These are phyloP conservation scores for Lapara coniferarum DNA, from an alignment of 2,888 invertebrate genomes.

Conservation along the genomic window DNA sequence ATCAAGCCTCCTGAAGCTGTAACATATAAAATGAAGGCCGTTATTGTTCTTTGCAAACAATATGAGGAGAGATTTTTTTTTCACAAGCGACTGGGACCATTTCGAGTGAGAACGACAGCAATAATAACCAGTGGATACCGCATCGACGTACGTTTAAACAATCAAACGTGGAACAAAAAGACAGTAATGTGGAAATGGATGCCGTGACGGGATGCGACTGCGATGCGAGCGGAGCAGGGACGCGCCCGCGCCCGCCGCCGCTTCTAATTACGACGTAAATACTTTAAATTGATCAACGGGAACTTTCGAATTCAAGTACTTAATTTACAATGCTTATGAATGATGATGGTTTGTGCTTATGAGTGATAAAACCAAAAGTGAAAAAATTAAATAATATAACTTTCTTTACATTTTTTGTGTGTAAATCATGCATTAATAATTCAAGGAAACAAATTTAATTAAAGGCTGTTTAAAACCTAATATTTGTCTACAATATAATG, in stretches of 20 bases:
- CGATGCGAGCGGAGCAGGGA: slow-evolving; percentile 43
- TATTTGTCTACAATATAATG: too few species aligned
- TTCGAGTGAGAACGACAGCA: slow-evolving; percentile 75
- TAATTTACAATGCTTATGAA: too few species aligned
- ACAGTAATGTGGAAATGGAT: slow-evolving; percentile 81
- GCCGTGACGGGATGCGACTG: slow-evolving; percentile 35
- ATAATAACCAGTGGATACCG: slow-evolving; percentile 78
- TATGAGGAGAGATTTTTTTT: slow-evolving; percentile 77
- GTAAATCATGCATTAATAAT: too few species aligned
- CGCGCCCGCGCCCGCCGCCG: background rate
- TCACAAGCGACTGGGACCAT: slow-evolving; percentile 80
- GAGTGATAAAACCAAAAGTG: too few species aligned
- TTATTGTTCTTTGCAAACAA: slow-evolving; percentile 81
- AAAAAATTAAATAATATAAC: too few species aligned
- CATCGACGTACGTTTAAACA: slow-evolving; percentile 83
- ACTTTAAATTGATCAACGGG: background rate
- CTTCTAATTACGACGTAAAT: background rate
- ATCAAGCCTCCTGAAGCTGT: slow-evolving; percentile 77
- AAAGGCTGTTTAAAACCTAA: too few species aligned
- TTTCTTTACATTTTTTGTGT: too few species aligned
- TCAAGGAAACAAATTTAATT: too few species aligned
- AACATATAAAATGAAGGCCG: slow-evolving; percentile 79
- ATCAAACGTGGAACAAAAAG: slow-evolving; percentile 82
- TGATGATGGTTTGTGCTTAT: too few species aligned
- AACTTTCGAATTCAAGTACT: too few species aligned